A percentile compares a stretch with the other conserved stretches of the same genome.
phyloP scores from a whole-genome alignment of 2,888 invertebrate species.

The Euphydryas editha region DNA sequence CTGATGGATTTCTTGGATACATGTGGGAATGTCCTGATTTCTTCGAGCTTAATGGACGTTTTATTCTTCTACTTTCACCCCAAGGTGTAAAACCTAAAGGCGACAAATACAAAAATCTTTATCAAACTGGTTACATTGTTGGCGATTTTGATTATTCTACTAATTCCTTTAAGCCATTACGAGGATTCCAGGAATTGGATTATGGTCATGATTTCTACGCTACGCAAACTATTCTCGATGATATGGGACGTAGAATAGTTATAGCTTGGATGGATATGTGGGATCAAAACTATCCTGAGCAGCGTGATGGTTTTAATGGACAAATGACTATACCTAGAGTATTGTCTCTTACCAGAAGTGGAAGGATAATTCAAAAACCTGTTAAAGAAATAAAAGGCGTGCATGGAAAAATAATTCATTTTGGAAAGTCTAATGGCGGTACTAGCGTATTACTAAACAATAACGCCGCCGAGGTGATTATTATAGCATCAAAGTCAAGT shows the following conservation, averaged over 20 bases:
- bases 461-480: conserved; percentile 60
- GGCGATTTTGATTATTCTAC: conserved; percentile 67
- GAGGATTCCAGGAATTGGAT: conserved; percentile 64
- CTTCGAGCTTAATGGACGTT: conserved; percentile 65
- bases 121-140: conserved; percentile 72
- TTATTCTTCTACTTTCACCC: conserved; percentile 71
- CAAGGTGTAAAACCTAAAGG: conserved; percentile 67
- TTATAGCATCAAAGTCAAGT: conserved; percentile 45
- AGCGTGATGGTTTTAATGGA: conserved; percentile 68
- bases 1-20: conserved; percentile 64
- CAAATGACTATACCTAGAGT: conserved; percentile 66
- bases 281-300: conserved; percentile 68
- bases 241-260: conserved; percentile 55
- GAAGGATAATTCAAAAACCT: conserved; percentile 60
- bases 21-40: conserved; percentile 83
- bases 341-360: conserved; percentile 54
- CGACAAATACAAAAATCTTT: conserved; percentile 64
- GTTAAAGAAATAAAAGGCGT: conserved; percentile 49
- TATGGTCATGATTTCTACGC: conserved; percentile 76
- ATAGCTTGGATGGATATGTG: conserved; percentile 77
- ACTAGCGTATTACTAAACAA: conserved; percentile 46
- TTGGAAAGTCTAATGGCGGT: conserved; percentile 46
- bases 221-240: conserved; percentile 64
- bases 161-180: conserved; percentile 52
- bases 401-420: conserved; percentile 46